These are phyloP conservation scores for Radopholus similis DNA, from an alignment of 1,140 invertebrate genomes.

Conservation along the genomic window DNA sequence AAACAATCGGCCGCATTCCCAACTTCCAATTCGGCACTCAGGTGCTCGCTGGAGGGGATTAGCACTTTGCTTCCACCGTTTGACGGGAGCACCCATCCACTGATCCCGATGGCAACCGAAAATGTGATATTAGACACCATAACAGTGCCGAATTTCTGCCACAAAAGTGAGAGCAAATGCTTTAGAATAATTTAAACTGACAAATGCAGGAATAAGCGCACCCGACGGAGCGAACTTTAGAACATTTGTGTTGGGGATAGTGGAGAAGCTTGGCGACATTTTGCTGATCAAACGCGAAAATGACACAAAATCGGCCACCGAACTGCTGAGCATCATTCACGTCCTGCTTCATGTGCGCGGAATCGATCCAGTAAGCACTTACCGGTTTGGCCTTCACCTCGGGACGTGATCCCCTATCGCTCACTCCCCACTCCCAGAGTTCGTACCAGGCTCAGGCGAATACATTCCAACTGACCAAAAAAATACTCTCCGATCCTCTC, in stretches of 20 bases:
- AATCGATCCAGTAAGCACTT: slow-evolving; percentile 19
- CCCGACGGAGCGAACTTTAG: too few relatives aligned
- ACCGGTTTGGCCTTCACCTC: not conserved
- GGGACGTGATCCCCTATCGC: not conserved
- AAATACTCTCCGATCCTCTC: slow-evolving; percentile 63
- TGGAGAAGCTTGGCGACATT: not conserved
- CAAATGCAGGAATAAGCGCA: too few relatives aligned
- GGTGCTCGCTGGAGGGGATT: slow-evolving; percentile 29
- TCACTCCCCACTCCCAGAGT: slow-evolving; percentile 4
- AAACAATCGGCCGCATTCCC: too few relatives aligned
- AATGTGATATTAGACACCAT: slow-evolving; percentile 19
- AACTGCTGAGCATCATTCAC: slow-evolving; percentile 64
- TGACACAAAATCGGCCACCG: slow-evolving; percentile 72
- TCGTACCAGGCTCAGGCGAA: slow-evolving; percentile 64
- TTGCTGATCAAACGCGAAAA: slow-evolving; percentile 69
- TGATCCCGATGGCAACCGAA: slow-evolving; percentile 19
- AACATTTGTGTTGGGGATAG: not conserved
- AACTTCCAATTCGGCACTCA: too few relatives aligned
- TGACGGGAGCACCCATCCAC: slow-evolving; percentile 34
- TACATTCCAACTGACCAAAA: slow-evolving; percentile 67
- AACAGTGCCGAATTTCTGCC: slow-evolving; percentile 9
- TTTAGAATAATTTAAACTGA: too few relatives aligned
- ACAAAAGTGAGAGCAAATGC: too few relatives aligned
- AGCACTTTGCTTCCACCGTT: slow-evolving; percentile 42
- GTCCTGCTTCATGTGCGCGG: slow-evolving; percentile 30